phyloP scores from a whole-genome alignment of 1,140 invertebrate species.

The Anagrus nilaparvatae region DNA sequence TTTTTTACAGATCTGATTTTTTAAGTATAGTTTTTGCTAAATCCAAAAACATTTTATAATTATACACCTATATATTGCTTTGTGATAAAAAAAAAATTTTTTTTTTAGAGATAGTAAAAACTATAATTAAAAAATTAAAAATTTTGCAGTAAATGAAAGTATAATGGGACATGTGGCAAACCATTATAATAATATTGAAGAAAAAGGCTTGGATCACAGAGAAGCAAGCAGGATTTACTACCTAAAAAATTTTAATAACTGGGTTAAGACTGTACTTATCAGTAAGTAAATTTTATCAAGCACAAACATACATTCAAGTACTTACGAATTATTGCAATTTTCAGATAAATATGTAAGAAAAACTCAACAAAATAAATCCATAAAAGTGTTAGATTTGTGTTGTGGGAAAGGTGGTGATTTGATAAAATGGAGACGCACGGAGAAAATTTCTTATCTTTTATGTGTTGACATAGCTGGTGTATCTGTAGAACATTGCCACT shows the following conservation, averaged over 20 bases:
- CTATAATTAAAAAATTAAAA: no score
- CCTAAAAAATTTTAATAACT: not conserved
- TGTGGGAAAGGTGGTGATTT: not conserved
- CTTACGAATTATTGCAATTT: not conserved
- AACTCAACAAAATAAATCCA: not conserved
- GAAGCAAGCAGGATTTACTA: not conserved
- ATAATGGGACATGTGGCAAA: no score
- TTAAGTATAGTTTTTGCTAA: no score
- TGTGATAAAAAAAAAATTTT: no score
- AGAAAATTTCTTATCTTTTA: not conserved
- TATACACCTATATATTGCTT: no score
- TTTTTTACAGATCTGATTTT: no score
- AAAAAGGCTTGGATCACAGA: conserved; percentile 59
- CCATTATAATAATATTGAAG: conserved; percentile 77
- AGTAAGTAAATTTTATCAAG: not conserved
- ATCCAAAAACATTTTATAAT: no score
- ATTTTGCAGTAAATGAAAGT: no score
- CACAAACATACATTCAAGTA: not conserved
- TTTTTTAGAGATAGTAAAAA: no score
- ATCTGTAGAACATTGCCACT: not conserved
- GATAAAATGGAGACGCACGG: not conserved
- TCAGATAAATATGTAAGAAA: not conserved
- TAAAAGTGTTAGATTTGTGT: not conserved
- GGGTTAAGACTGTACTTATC: not conserved
- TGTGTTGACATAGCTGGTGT: not conserved